Evolutionary conservation across 2,888 invertebrate species (phyloP).

Genomic region (Panzeria rudis): DNA sequence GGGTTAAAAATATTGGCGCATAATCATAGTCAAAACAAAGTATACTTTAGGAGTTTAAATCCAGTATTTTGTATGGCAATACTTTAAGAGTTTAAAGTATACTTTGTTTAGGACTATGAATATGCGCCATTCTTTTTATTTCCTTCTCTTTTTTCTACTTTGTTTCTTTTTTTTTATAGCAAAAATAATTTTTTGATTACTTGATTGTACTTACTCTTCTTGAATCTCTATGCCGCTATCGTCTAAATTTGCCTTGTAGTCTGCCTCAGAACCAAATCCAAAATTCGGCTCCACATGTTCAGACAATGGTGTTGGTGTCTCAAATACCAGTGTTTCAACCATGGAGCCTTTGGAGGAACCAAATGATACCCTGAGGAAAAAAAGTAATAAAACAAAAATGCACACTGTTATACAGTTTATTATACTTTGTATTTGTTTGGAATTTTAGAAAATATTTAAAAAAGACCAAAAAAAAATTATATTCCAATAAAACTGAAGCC

Average conservation of each 20-base stretch:
- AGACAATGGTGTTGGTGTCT: slow-evolving; percentile 90
- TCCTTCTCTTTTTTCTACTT: no score
- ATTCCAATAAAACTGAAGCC: no score
- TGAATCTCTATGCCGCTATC: slow-evolving; percentile 83
- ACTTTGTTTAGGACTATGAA: no score
- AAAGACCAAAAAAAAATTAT: background rate
- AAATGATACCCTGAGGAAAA: slow-evolving; percentile 92
- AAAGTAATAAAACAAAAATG: background rate
- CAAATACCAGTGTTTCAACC: slow-evolving; percentile 96
- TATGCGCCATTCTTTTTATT: no score
- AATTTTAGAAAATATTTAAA: background rate
- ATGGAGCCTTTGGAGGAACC: slow-evolving; percentile 97
- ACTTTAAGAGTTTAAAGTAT: no score
- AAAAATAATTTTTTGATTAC: no score
- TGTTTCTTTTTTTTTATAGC: no score
- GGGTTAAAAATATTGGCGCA: no score
- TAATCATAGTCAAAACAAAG: no score
- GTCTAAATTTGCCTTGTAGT: slow-evolving; percentile 81
- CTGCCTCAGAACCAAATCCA: slow-evolving; percentile 79
- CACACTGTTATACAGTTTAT: background rate
- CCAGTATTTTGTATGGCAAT: no score
- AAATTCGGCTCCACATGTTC: slow-evolving; percentile 83
- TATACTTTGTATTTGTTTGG: background rate
- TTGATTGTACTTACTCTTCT: slow-evolving; percentile 83
- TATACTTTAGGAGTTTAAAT: no score